These are phyloP conservation scores for Dendrolimus houi DNA, from an alignment of 2,888 invertebrate genomes.

Conservation along the genomic window DNA sequence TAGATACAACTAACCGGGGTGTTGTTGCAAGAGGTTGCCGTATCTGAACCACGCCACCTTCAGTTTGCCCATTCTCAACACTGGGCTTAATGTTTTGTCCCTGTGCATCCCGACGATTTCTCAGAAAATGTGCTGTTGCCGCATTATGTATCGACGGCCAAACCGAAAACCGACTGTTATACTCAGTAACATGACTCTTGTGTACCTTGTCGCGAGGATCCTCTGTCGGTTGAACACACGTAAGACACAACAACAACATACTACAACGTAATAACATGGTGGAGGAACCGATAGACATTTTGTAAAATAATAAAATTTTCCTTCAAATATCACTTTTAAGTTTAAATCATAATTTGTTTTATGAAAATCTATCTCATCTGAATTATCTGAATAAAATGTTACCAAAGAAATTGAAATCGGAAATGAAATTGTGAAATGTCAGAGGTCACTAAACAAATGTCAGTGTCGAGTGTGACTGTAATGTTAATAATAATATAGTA, in stretches of 20 bases:
- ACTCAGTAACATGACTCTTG: conserved; percentile 12
- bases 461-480: too few relatives aligned
- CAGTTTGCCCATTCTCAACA: conserved; percentile 6
- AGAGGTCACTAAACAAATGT: too few relatives aligned
- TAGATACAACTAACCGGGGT: not conserved
- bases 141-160: conserved; percentile 53
- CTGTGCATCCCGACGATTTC: conserved; percentile 26
- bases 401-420: too few relatives aligned
- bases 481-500: too few relatives aligned
- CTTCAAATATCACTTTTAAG: not conserved
- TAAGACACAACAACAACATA: conserved; percentile 37
- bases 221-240: conserved; percentile 33
- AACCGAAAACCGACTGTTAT: conserved; percentile 32
- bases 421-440: too few relatives aligned
- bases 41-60: conserved; percentile 20
- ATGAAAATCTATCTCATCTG: too few relatives aligned
- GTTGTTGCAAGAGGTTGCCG: not conserved
- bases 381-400: too few relatives aligned
- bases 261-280: conserved; percentile 38
- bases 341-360: not conserved
- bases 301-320: not conserved
- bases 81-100: conserved; percentile 1
- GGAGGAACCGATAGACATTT: not conserved
- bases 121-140: conserved; percentile 23
- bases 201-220: conserved; percentile 9